Base-by-base conservation (phyloP, 1,140 invertebrate genomes). In the Papilio dardanus region DNA sequence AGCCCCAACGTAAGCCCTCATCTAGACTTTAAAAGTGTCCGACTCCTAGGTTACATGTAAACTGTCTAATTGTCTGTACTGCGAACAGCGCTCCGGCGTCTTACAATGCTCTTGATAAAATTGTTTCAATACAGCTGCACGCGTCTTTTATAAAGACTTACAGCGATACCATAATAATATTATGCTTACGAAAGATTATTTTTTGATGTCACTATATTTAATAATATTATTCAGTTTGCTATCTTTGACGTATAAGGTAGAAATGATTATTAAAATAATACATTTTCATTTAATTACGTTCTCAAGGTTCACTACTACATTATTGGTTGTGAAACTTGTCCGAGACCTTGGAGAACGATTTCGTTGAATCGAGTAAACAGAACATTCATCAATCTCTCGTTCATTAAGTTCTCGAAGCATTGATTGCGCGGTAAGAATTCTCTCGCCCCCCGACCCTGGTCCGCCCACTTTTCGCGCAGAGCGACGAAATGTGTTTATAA, bases 401-500 rank as follows among this genome's bases (percentile, higher is more conserved):
- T 88, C 85, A 89, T 91, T 88, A 88, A 77, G 78, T 76, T 83
- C 78, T 80, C 74, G 83, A 82, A 84, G 82, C 80, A 85, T 83
- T 83, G 81, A 86, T 86, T 81, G 78, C 81, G 74, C 69, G 46
- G 71, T 81, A 80, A 78, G 82, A 80, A 80, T 79, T 81, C 68
- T 75, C 76, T 76, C 80, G 75, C 79, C 76, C 40, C 69, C 37
- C 79, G 66, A 74, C 71, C 67, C 69, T 21, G 62, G 74, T 71
- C 87, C 90, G 85, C 91, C 91, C 81, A 84, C 81, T 86, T 86
- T 91, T 89, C 87, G 82, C 84, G 74, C 85, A 77, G 81, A 80
- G 40, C 31, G 65, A 79, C 86, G 78, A 90, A 92, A 91, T 90
- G 89, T 88, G 82, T 88, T 89, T 89, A 92, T 91, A 92, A 92